Percentiles rank a stretch among this genome's conserved stretches.
These are phyloP conservation scores for Spizella passerina DNA, from an alignment of 2,797 vertebrate species.

Conservation along the genomic window DNA sequence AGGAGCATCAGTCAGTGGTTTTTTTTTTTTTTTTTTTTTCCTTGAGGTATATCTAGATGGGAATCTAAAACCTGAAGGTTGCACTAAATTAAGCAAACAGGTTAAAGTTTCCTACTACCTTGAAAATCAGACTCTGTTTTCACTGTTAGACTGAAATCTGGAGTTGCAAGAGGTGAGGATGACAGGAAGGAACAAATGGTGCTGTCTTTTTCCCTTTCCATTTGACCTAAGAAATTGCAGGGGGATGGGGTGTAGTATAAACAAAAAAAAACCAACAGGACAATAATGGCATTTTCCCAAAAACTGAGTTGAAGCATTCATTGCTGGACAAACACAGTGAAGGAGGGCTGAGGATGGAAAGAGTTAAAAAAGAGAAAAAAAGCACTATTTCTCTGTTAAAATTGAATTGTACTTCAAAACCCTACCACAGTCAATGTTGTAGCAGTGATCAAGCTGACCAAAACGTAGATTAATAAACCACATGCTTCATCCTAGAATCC, in stretches of 20 bases:
- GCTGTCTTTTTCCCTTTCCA: background rate
- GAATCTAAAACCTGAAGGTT: background rate
- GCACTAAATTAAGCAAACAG: background rate
- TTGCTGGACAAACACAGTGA: background rate
- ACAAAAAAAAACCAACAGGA: fast-evolving
- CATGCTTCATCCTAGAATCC: background rate
- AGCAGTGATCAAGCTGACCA: background rate
- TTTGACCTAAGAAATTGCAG: background rate
- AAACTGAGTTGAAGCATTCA: background rate
- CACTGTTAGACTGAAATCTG: background rate
- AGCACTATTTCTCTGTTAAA: background rate
- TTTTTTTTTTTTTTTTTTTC: background rate
- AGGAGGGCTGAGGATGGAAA: background rate
- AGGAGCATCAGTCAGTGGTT: background rate
- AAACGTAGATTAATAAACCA: background rate
- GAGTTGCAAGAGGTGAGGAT: background rate
- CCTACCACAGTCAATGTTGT: background rate
- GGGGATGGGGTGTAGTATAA: background rate
- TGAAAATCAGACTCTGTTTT: background rate
- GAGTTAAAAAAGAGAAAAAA: background rate
- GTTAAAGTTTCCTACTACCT: background rate
- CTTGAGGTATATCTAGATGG: background rate
- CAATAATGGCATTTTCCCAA: background rate
- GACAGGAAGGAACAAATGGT: background rate
- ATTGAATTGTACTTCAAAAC: background rate